These are phyloP conservation scores for Brachyrhaphis roseni DNA, from an alignment of 2,797 vertebrate genomes.

Conservation along the genomic window DNA sequence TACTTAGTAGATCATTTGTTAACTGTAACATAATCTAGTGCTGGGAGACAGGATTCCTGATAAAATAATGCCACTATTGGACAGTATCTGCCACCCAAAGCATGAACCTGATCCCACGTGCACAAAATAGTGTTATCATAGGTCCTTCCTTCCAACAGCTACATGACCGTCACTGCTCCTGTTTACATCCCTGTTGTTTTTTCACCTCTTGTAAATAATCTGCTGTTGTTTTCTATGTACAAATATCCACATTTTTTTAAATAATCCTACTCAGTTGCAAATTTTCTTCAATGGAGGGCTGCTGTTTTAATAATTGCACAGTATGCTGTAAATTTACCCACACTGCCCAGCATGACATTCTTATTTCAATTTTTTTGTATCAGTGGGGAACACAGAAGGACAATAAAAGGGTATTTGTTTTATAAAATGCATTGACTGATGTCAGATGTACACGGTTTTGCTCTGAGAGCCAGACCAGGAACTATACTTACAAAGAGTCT, in stretches of 20 bases:
- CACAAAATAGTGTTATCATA: no score
- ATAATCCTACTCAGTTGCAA: neutral
- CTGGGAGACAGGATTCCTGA: no score
- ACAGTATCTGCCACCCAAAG: no score
- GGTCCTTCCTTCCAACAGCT: no score
- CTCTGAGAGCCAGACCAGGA: neutral
- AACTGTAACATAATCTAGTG: no score
- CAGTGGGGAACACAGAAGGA: neutral
- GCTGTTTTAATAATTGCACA: neutral
- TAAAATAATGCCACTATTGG: no score
- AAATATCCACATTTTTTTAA: neutral
- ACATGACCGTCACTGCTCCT: no score
- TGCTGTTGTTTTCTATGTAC: neutral
- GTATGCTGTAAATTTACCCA: neutral
- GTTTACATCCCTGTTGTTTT: neutral
- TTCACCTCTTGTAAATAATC: neutral
- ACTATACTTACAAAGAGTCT: neutral
- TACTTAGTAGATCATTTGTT: neutral
- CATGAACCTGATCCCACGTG: no score
- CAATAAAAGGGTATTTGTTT: neutral
- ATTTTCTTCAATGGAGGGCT: neutral
- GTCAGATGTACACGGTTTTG: neutral
- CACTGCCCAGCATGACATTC: neutral
- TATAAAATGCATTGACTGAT: neutral
- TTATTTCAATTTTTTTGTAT: no score